A percentile compares a stretch with the other conserved stretches of the same genome.
Conservation (phyloP, 2,113 vertebrate genomes). For the Megaceryle torquata region DNA sequence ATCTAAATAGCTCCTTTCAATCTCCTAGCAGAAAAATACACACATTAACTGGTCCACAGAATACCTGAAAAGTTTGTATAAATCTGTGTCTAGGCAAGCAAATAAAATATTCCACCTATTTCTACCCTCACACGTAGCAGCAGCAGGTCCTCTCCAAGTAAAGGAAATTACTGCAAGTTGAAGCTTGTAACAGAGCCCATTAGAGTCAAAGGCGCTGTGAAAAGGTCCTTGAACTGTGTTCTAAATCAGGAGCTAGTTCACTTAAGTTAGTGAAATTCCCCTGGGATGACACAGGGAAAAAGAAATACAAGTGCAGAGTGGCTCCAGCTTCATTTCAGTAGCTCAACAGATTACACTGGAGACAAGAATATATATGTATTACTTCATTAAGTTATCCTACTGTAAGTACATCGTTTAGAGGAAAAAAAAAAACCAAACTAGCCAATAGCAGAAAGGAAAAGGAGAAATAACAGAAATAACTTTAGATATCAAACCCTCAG, state of each 20-base stretch:
- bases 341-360: background rate
- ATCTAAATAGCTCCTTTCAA: background rate
- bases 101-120: constrained; percentile 3
- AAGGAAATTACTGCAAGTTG: background rate
- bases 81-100: background rate
- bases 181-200: background rate
- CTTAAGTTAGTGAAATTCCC: background rate
- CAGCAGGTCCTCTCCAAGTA: background rate
- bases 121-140: background rate
- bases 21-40: constrained; percentile 5
- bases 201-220: background rate
- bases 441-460: background rate
- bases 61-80: background rate
- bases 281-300: background rate
- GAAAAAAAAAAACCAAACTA: background rate
- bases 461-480: background rate
- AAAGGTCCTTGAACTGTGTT: background rate
- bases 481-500: background rate
- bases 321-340: background rate
- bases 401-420: background rate
- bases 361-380: background rate
- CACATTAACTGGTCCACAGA: background rate
- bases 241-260: background rate
- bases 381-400: background rate
- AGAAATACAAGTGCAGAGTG: background rate